Evolutionary conservation across 2,888 invertebrate species (phyloP).

Genomic region (Dyspetes luteomarginatus): DNA sequence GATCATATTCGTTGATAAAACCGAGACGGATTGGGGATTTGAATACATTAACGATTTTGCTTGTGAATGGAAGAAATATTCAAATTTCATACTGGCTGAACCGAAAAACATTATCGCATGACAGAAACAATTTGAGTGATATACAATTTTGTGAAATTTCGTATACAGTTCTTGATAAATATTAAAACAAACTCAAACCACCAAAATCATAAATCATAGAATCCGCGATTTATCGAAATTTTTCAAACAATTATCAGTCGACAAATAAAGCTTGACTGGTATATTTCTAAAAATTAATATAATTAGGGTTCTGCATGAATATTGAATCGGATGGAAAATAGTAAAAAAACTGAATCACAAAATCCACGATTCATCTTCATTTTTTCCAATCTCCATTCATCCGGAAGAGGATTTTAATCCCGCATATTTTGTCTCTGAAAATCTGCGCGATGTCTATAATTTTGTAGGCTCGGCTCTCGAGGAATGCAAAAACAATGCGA

Average conservation of each 20-base stretch:
- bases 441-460: conserved; percentile 35
- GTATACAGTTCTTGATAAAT: not conserved
- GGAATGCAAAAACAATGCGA: conserved; percentile 66
- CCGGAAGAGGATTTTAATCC: conserved; percentile 40
- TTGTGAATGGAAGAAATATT: not conserved
- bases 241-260: no score
- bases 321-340: no score
- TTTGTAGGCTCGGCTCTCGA: not conserved
- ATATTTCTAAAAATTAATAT: not conserved
- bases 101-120: not conserved
- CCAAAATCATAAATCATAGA: not conserved
- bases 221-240: not conserved
- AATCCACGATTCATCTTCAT: not conserved
- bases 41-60: not conserved
- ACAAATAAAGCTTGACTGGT: not conserved
- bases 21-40: conserved; percentile 7
- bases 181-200: not conserved
- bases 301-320: not conserved
- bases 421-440: conserved; percentile 10
- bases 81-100: not conserved
- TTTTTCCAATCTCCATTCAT: not conserved
- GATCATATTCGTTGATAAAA: conserved; percentile 37
- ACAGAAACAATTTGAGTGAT: not conserved
- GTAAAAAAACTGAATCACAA: not conserved
- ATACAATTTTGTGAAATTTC: not conserved